These are phyloP conservation scores for Anhinga rufa DNA, from an alignment of 2,113 vertebrate species.

Conservation along the genomic window DNA sequence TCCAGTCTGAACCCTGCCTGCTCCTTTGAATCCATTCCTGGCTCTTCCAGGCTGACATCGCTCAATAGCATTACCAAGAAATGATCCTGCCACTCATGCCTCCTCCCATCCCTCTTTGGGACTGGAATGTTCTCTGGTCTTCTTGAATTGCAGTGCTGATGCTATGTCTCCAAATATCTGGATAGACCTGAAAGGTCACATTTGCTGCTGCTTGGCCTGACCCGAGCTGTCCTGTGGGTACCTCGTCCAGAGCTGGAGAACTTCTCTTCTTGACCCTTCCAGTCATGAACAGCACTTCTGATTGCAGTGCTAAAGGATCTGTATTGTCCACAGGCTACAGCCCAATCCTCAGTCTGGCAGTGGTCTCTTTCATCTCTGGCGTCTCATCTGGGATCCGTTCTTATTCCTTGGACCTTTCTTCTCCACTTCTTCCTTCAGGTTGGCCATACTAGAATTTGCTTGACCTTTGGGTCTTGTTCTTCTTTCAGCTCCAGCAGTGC, in stretches of 20 bases:
- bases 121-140: background rate
- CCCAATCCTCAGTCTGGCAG: background rate
- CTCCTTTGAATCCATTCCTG: rapidly evolving
- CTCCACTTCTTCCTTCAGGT: background rate
- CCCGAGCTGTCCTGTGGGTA: background rate
- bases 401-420: background rate
- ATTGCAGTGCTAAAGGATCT: background rate
- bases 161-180: background rate
- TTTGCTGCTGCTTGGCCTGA: background rate
- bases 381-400: background rate
- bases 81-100: background rate
- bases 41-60: background rate
- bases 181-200: background rate
- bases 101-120: background rate
- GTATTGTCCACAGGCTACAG: background rate
- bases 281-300: background rate
- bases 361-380: background rate
- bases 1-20: background rate
- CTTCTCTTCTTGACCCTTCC: background rate
- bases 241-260: background rate
- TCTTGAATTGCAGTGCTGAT: rapidly evolving
- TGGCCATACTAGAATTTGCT: background rate
- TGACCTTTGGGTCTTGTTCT: background rate
- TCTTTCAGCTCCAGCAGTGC: background rate
- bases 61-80: background rate